Conservation (phyloP, 1,140 invertebrate species). For the Drosophila asahinai region DNA sequence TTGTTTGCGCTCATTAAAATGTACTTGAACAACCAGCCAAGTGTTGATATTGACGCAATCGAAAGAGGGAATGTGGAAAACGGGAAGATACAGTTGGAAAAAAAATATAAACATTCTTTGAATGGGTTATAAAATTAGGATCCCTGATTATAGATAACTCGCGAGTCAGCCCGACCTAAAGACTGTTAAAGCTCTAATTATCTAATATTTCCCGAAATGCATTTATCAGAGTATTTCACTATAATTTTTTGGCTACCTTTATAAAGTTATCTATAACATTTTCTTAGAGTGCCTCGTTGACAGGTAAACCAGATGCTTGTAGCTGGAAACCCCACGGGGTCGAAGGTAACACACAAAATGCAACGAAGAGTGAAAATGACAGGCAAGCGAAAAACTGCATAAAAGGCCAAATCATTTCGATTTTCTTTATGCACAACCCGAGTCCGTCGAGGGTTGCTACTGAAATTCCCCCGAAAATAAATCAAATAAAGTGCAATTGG, state of each 20-base stretch:
- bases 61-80: neutral
- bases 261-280: no score
- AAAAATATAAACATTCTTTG: neutral
- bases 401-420: constrained; percentile 21
- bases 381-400: constrained; percentile 23
- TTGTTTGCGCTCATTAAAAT: constrained; percentile 64
- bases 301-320: neutral
- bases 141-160: no score
- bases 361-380: constrained; percentile 36
- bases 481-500: constrained; percentile 15
- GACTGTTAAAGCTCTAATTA: no score
- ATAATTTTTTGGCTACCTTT: no score
- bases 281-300: neutral
- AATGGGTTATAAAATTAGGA: no score
- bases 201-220: no score
- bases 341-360: constrained; percentile 30
- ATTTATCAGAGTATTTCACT: no score
- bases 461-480: neutral
- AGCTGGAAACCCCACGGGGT: constrained; percentile 22
- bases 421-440: neutral
- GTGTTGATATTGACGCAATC: constrained; percentile 23
- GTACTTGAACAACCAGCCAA: constrained; percentile 51
- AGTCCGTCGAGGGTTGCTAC: constrained; percentile 2
- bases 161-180: no score
- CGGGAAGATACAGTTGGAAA: neutral